phyloP scores from a whole-genome alignment of 53 echinoderm and acorn worm species.

The Paelopatides confundens region DNA sequence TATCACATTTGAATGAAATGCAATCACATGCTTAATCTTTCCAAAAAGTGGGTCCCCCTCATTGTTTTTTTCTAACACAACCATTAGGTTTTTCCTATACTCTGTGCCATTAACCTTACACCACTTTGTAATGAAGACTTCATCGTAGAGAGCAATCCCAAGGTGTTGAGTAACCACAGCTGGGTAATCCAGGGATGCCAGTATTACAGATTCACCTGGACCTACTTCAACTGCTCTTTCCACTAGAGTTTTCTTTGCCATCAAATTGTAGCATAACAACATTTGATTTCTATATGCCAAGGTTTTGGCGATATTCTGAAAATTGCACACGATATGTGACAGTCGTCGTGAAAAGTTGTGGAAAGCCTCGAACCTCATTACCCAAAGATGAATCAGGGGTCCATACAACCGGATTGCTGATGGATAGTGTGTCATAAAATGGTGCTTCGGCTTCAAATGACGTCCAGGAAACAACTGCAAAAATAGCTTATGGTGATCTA shows the following conservation, averaged over 20 bases:
- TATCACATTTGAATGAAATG: background rate
- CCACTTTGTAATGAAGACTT: no score
- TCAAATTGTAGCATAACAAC: constrained; percentile 24
- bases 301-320: constrained; percentile 53
- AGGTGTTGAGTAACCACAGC: background rate
- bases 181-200: background rate
- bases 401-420: constrained; percentile 33
- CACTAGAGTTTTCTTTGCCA: background rate
- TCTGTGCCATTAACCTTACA: constrained; percentile 36
- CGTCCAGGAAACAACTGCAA: constrained; percentile 58
- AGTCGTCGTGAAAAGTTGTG: constrained; percentile 59
- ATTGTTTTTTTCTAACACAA: constrained; percentile 3
- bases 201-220: constrained; percentile 16
- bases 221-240: background rate
- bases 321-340: constrained; percentile 55
- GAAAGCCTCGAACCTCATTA: constrained; percentile 65
- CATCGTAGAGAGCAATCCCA: constrained; percentile 3
- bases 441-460: constrained; percentile 72
- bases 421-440: constrained; percentile 64
- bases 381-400: constrained; percentile 59
- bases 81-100: background rate
- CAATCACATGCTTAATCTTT: constrained; percentile 18
- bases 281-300: constrained; percentile 29
- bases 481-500: constrained; percentile 62
- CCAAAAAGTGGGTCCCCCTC: constrained; percentile 53